Evolutionary conservation across 2,113 vertebrate genomes (phyloP).

Genomic region (Orycteropus afer): DNA sequence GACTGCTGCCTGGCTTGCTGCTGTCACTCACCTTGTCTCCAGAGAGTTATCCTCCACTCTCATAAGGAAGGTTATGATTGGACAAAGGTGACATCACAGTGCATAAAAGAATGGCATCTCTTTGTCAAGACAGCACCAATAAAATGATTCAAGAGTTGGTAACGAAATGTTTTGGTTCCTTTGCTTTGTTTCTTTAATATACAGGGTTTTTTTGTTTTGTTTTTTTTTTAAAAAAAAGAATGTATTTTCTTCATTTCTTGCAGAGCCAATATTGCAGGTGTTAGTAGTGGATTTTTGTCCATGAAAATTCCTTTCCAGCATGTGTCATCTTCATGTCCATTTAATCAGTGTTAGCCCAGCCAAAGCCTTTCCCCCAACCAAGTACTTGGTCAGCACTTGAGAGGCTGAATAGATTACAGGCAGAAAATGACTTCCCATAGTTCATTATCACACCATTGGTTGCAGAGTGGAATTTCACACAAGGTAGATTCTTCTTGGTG

Average conservation of each 20-base stretch:
- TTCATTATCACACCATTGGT: background rate
- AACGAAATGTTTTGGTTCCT: slow-evolving; percentile 18
- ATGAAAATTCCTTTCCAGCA: slow-evolving; percentile 11
- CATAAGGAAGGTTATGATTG: slow-evolving; percentile 84
- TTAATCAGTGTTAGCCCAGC: background rate
- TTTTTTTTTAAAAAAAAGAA: no score
- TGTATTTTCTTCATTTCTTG: background rate
- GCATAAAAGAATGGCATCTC: slow-evolving; percentile 38
- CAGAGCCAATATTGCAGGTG: background rate
- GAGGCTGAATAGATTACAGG: slow-evolving; percentile 32
- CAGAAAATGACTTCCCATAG: slow-evolving; percentile 48
- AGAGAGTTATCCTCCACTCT: slow-evolving; percentile 76
- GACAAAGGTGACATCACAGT: slow-evolving; percentile 86
- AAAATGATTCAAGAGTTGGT: background rate
- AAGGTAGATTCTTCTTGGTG: background rate
- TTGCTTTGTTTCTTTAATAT: slow-evolving; percentile 62
- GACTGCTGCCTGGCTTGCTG: slow-evolving; percentile 83
- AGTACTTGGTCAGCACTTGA: slow-evolving; percentile 9
- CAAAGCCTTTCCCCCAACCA: background rate
- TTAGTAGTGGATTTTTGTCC: slow-evolving; percentile 7
- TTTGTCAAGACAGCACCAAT: slow-evolving; percentile 78
- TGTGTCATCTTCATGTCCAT: background rate
- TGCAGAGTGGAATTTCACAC: slow-evolving; percentile 43
- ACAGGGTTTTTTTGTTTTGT: background rate
- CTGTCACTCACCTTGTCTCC: slow-evolving; percentile 85